Conservation (phyloP, 1,140 invertebrate genomes). For the Lethrus apterus region DNA sequence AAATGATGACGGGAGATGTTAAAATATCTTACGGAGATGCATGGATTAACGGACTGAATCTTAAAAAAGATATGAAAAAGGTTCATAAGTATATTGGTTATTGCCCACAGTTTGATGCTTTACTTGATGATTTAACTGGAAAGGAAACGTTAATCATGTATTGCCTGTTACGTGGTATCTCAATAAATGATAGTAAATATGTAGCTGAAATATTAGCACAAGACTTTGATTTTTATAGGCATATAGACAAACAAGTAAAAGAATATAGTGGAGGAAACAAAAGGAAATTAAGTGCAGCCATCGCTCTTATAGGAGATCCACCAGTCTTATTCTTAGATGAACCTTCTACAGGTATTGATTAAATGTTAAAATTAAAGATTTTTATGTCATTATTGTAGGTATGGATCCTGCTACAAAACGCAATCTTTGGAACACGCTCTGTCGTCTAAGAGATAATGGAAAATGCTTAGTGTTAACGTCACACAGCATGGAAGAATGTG, state of each 20-base stretch:
- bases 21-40: conserved; percentile 41
- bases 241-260: conserved; percentile 49
- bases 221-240: conserved; percentile 45
- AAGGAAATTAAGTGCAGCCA: conserved; percentile 87
- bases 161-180: conserved; percentile 65
- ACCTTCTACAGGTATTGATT: conserved; percentile 58
- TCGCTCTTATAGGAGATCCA: conserved; percentile 86
- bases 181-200: conserved; percentile 39
- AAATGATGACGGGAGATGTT: conserved; percentile 84
- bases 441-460: conserved; percentile 51
- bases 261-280: conserved; percentile 90
- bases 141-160: conserved; percentile 69
- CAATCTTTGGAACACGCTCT: conserved; percentile 68
- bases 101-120: conserved; percentile 78
- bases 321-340: conserved; percentile 83
- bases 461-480: conserved; percentile 71
- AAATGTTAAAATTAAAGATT: neutral
- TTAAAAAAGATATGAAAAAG: conserved; percentile 47
- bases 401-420: conserved; percentile 80
- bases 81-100: conserved; percentile 63
- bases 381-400: conserved; percentile 41
- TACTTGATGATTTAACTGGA: conserved; percentile 74
- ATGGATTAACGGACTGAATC: conserved; percentile 41
- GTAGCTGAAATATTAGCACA: conserved; percentile 39
- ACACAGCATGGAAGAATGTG: conserved; percentile 82